Percentiles rank a stretch among this genome's conserved stretches.
Conservation (phyloP, 2,113 vertebrate species). For the Salvelinus alpinus region DNA sequence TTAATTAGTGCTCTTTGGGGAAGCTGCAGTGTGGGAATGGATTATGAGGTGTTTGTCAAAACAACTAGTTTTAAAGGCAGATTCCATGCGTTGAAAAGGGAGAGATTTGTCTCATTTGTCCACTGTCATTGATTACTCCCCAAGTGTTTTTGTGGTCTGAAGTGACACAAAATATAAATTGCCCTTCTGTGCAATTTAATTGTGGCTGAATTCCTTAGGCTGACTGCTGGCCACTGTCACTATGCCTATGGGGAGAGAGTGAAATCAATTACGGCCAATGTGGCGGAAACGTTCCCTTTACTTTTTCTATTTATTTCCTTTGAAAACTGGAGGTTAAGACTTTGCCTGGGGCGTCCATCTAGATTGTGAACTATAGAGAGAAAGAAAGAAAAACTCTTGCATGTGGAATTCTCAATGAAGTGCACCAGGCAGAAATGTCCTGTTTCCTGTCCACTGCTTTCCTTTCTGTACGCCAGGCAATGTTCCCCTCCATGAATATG, state of each 20-base stretch:
- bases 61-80: neutral
- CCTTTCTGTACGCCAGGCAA: slow-evolving; percentile 10
- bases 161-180: slow-evolving; percentile 47
- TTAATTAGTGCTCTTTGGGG: slow-evolving; percentile 54
- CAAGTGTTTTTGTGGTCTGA: slow-evolving; percentile 33
- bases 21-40: slow-evolving; percentile 9
- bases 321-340: slow-evolving; percentile 28
- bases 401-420: neutral
- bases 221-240: slow-evolving; percentile 30
- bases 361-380: slow-evolving; percentile 20
- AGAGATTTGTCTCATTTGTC: slow-evolving; percentile 31
- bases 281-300: slow-evolving; percentile 14
- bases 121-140: slow-evolving; percentile 36
- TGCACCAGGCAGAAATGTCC: slow-evolving; percentile 2
- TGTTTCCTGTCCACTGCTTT: slow-evolving; percentile 5
- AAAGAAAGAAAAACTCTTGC: slow-evolving; percentile 5
- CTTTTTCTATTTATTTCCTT: slow-evolving; percentile 25
- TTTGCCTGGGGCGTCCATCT: slow-evolving; percentile 23
- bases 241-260: neutral
- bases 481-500: slow-evolving; percentile 19
- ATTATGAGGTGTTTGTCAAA: neutral
- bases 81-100: slow-evolving; percentile 18
- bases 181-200: slow-evolving; percentile 50
- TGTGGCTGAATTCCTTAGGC: slow-evolving; percentile 41
- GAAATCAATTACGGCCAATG: slow-evolving; percentile 21